Evolutionary conservation across 2,797 vertebrate species (phyloP).

Genomic region (Alauda arvensis): DNA sequence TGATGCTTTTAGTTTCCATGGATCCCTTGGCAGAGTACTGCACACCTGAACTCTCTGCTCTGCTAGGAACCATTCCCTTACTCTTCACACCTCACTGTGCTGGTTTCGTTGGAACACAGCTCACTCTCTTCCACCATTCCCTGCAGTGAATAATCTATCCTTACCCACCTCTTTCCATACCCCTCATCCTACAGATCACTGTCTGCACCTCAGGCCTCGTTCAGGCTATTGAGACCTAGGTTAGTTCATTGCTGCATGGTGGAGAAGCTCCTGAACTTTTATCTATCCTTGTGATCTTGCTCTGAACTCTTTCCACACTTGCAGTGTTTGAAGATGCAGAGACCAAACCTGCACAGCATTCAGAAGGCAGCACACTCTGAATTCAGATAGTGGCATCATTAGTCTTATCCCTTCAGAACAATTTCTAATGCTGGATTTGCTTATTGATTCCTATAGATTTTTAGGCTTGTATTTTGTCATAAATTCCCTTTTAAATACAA

Average conservation of each 20-base stretch:
- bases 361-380: background rate
- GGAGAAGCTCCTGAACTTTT: background rate
- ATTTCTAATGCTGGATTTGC: background rate
- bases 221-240: background rate
- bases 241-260: background rate
- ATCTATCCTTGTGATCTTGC: background rate
- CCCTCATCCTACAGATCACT: background rate
- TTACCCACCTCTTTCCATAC: background rate
- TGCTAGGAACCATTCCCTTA: background rate
- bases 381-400: background rate
- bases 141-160: background rate
- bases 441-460: background rate
- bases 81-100: background rate
- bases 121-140: background rate
- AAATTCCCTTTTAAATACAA: background rate
- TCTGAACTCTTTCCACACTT: background rate
- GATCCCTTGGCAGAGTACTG: background rate
- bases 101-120: background rate
- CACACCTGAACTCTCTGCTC: background rate
- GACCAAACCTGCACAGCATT: background rate
- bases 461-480: background rate
- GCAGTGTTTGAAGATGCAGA: background rate
- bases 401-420: background rate
- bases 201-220: background rate
- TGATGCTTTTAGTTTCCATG: background rate